Evolutionary conservation across 2,888 invertebrate genomes (phyloP), one percentile per base, ranked within the genome.

Genomic region (Zygogramma bicolorata): DNA sequence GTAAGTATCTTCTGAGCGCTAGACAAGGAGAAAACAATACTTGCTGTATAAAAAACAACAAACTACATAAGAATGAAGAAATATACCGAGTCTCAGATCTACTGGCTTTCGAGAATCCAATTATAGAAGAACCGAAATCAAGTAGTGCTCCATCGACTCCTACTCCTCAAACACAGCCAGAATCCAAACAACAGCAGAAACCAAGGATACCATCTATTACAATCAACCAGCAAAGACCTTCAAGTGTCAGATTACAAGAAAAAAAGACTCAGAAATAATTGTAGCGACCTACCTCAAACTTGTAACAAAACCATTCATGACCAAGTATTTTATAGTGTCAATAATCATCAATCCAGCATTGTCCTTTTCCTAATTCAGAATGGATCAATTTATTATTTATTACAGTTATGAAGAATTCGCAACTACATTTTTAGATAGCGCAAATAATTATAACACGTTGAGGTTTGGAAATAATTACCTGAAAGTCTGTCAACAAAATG

Each of bases 381-480:
- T 57, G 57, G 57, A 57, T 57, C 57, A 57, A 20, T 57, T 57
- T n/a, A 57, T 57, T n/a, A 25, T 6, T 6, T 25, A 57, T 29
- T 57, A 57, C 5, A 57, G 25, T 57, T 57, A 57, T 25, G 13
- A 57, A 57, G 10, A 57, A 57, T 57, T 57, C 27, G 3, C 57
- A 57, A 57, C 57, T 25, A 57, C 3, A 46, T 6, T 22, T 57
- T 57, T 57, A n/a, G 25, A 22, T 7, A 29, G 25, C 29, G 57
- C 57, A 57, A 57, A 57, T 57, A 57, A 25, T 57, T 57, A 7
- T 27, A 57, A 57, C 57, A 57, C 27, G 13, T 57, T 57, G 57
- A 57, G 57, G 25, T 57, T 57, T 25, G 13, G 57, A 27, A 57
- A 27, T 57, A 6, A 57, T 57, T n/a, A n/a, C n/a, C n/a, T n/a